Evolutionary conservation across 1,140 invertebrate species (phyloP).

Genomic region (Achroia grisella): DNA sequence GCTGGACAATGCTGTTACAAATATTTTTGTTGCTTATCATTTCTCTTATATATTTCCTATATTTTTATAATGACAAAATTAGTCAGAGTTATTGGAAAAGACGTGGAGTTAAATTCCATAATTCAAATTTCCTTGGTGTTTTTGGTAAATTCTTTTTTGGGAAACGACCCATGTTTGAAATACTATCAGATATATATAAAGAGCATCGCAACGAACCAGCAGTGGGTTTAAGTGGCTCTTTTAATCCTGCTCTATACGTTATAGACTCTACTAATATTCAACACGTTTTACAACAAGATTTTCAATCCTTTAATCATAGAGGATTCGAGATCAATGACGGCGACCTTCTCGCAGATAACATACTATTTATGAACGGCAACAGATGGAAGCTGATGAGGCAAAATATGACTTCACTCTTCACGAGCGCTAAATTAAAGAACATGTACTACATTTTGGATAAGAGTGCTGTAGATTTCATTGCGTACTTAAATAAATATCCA

Average conservation of each 20-base stretch:
- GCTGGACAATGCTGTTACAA: no score
- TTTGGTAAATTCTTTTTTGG: neutral
- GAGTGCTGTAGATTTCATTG: slow-evolving; percentile 29
- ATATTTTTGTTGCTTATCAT: no score
- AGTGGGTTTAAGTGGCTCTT: neutral
- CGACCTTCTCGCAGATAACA: slow-evolving; percentile 49
- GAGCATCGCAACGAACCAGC: neutral
- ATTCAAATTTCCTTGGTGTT: neutral
- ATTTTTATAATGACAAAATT: neutral
- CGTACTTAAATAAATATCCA: slow-evolving; percentile 17
- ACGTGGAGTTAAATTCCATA: neutral
- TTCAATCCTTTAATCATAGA: slow-evolving; percentile 56
- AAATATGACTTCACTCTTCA: slow-evolving; percentile 52
- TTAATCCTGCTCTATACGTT: slow-evolving; percentile 22
- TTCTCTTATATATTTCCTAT: neutral
- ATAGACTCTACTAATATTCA: slow-evolving; percentile 70
- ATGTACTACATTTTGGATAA: slow-evolving; percentile 54
- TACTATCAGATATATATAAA: neutral
- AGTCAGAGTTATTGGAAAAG: neutral
- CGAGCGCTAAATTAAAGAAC: slow-evolving; percentile 58
- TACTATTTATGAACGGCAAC: slow-evolving; percentile 47
- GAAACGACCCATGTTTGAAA: neutral
- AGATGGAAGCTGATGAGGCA: slow-evolving; percentile 56
- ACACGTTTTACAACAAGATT: slow-evolving; percentile 68
- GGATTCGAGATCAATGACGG: slow-evolving; percentile 34